phyloP scores from a whole-genome alignment of 2,888 invertebrate genomes.

The Epirrhoe tristata region DNA sequence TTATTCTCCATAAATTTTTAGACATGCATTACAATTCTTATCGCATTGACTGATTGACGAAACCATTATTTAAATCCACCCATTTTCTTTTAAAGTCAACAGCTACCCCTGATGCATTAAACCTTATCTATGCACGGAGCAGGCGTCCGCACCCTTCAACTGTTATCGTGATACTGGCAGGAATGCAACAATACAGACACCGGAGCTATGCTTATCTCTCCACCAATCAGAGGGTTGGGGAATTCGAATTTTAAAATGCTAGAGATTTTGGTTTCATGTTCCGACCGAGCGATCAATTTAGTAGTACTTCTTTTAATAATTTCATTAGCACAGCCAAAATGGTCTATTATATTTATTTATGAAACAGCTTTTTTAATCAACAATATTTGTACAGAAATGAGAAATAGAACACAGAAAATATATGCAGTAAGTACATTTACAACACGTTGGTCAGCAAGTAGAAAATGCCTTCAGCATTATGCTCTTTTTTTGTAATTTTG shows the following conservation, averaged over 20 bases:
- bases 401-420: too few species aligned
- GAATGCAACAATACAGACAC: slow-evolving; percentile 74
- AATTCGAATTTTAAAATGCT: slow-evolving; percentile 52
- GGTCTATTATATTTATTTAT: too few species aligned
- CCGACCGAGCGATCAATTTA: background rate
- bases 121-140: slow-evolving; percentile 75
- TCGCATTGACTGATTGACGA: slow-evolving; percentile 34
- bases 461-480: too few species aligned
- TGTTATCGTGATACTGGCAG: slow-evolving; percentile 78
- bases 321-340: too few species aligned
- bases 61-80: slow-evolving; percentile 63
- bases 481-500: too few species aligned
- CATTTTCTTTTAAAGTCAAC: slow-evolving; percentile 72
- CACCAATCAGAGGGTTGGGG: slow-evolving; percentile 69
- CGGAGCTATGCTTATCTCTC: slow-evolving; percentile 68
- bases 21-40: slow-evolving; percentile 1
- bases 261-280: slow-evolving; percentile 3
- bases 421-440: too few species aligned
- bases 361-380: too few species aligned
- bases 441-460: too few species aligned
- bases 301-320: too few species aligned
- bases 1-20: background rate
- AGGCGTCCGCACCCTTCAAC: slow-evolving; percentile 73
- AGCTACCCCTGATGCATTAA: slow-evolving; percentile 60
- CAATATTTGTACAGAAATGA: too few species aligned